Evolutionary conservation across 2,113 vertebrate genomes (phyloP), one percentile per base, ranked within the genome.

Genomic region (Ameiurus melas): DNA sequence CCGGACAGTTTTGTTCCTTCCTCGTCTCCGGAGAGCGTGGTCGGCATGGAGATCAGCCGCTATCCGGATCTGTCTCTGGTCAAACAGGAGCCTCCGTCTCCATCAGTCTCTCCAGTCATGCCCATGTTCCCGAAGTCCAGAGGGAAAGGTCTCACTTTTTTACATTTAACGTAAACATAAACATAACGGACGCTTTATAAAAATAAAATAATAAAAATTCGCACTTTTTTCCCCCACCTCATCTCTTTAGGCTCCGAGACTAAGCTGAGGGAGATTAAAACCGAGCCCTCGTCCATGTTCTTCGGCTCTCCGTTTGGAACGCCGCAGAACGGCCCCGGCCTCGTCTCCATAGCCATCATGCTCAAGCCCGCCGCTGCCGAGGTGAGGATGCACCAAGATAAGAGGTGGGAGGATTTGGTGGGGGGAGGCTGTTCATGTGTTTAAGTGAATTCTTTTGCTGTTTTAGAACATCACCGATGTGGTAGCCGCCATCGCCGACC

Each of bases 281-380:
- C 93, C 22, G 98, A 99, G 92, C 96, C 97, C 0, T 87, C 93
- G 64, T 88, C 93, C 27, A 66, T 94, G 88, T 96, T 97, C 90
- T 96, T 97, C 89, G 94, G 95, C 5, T 94, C 95, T 79, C 95
- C 95, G 53, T 96, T 97, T 84, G 96, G 91, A 68, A 94, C 95
- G 3, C 94, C 96, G 70, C 93, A 94, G 53, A 97, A 98, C 27
- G 97, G 97, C 87, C 95, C 97, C 14, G 97, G 97, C 73, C 95
- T 97, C 75, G 98, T 99, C 68, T 98, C 98, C 93, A 97, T 99
- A 93, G 97, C 97, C 13, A 98, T 99, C 91, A 99, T 97, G 14
- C 94, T 99, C 89, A 97, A 97, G 91, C 97, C 98, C 2, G 94
- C 96, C 2, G 98, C 97, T 86, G 97, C 97, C 84, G 97, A 99